Evolutionary conservation across 2,888 invertebrate species (phyloP).

Genomic region (Blomia tropicalis): DNA sequence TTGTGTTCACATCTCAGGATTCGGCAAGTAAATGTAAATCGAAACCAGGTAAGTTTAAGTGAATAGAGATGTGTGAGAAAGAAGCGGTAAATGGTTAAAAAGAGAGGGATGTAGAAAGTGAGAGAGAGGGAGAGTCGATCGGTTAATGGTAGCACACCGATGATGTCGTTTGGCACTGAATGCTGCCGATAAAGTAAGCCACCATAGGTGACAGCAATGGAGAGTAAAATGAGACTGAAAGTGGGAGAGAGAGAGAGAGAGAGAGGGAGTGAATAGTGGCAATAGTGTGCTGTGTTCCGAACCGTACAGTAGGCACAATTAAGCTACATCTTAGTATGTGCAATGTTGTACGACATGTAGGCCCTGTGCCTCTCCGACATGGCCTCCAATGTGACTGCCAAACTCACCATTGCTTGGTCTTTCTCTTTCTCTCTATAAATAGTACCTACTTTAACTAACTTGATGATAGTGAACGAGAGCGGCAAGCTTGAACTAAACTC

Average conservation of each 20-base stretch:
- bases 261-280: neutral
- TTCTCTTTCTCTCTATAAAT: slow-evolving; percentile 13
- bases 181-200: slow-evolving; percentile 7
- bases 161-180: too few relatives aligned
- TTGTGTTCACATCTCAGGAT: too few relatives aligned
- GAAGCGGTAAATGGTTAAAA: neutral
- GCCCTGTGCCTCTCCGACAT: neutral
- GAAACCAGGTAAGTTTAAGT: too few relatives aligned
- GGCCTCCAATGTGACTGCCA: neutral
- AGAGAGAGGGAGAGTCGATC: neutral
- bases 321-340: neutral
- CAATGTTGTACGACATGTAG: neutral
- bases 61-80: too few relatives aligned
- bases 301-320: neutral
- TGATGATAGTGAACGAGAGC: slow-evolving; percentile 1
- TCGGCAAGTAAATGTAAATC: too few relatives aligned
- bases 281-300: neutral
- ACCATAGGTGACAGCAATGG: slow-evolving; percentile 9
- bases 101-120: neutral
- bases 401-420: too few relatives aligned
- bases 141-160: neutral
- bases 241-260: neutral
- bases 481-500: too few relatives aligned
- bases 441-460: slow-evolving; percentile 11
- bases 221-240: neutral